Conservation (phyloP, 1,140 invertebrate species). For the Brachionus rubens region DNA sequence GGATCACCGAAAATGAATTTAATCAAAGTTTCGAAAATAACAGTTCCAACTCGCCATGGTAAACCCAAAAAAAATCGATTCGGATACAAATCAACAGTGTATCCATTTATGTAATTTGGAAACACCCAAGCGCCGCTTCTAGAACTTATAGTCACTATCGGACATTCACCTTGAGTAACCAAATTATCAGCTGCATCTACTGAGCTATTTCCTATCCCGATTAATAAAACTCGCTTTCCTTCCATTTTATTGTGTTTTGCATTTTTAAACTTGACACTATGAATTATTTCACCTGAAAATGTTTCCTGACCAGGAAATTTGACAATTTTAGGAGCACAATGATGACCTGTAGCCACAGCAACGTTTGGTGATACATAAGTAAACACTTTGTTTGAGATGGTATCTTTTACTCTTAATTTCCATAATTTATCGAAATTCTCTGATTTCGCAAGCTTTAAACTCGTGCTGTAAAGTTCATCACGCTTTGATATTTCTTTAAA, state of each 20-base stretch:
- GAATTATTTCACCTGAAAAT: slow-evolving; percentile 56
- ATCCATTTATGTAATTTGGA: slow-evolving; percentile 55
- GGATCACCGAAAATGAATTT: slow-evolving; percentile 53
- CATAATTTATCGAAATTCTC: slow-evolving; percentile 22
- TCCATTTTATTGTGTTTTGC: slow-evolving; percentile 52
- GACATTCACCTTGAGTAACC: slow-evolving; percentile 53
- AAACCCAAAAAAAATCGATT: slow-evolving; percentile 52
- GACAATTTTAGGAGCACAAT: slow-evolving; percentile 53
- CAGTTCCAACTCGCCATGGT: slow-evolving; percentile 51
- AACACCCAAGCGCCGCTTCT: slow-evolving; percentile 56
- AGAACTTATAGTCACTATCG: slow-evolving; percentile 53
- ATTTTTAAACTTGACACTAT: slow-evolving; percentile 56
- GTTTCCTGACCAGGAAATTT: slow-evolving; percentile 54
- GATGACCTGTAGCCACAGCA: slow-evolving; percentile 56
- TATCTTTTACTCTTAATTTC: slow-evolving; percentile 18
- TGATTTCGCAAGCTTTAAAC: slow-evolving; percentile 5
- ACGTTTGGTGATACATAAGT: slow-evolving; percentile 50
- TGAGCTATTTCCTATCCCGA: slow-evolving; percentile 58
- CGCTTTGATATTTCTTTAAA: background rate
- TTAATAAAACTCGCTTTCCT: slow-evolving; percentile 53
- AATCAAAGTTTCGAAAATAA: slow-evolving; percentile 52
- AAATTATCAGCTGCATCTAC: slow-evolving; percentile 55
- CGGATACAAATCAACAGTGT: slow-evolving; percentile 53
- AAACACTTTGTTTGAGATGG: slow-evolving; percentile 27
- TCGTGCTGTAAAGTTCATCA: background rate